Evolutionary conservation across 2,888 invertebrate species (phyloP), one percentile per base, ranked within the genome.

Genomic region (Thumatha senex): DNA sequence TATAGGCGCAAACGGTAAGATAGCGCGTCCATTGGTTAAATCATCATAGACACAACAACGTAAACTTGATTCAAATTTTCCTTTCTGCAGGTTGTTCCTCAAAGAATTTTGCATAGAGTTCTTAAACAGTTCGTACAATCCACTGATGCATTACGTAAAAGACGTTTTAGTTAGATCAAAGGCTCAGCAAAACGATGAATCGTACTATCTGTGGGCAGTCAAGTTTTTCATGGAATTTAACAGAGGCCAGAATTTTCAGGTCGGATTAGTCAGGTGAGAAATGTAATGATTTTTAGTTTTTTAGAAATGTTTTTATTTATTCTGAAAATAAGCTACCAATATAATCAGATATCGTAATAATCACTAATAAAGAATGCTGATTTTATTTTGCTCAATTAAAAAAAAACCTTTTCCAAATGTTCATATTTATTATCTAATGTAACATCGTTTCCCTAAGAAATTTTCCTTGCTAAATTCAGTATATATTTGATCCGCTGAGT

Each of bases 201-300:
- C 97, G 0, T 98, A 98, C 84, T 98, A 98, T 83, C 91, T 99
- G 58, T 98, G 98, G 98, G 95, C 97, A 7, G 92, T 98, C 67
- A 95, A 96, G 75, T 99, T 98, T 90, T 99, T 99, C 85, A 98
- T 99, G 98, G 97, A 98, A 85, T 99, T 99, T 86, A 98, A 98
- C 92, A 94, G 99, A 63, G 93, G 95, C 71, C 95, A 96, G 82
- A 95, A 96, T 73, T 96, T 97, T 78, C 94, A 96, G 87, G 95
- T 98, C 61, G 96, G 97, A 82, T 93, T 97, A 69, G 96, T 98
- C 65, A 97, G 97, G 97, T 97, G 88, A 89, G 67, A 33, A 11
- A 1, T 51, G 13, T 30, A 35, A 40, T 14, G 30, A 7, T 30
- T 30, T 7, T n/a, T n/a, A n/a, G n/a, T n/a, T n/a, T n/a, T n/a